A percentile compares a stretch with the other conserved stretches of the same genome.
Conservation (phyloP, 2,888 invertebrate species). For the Cataglyphis albicans region DNA sequence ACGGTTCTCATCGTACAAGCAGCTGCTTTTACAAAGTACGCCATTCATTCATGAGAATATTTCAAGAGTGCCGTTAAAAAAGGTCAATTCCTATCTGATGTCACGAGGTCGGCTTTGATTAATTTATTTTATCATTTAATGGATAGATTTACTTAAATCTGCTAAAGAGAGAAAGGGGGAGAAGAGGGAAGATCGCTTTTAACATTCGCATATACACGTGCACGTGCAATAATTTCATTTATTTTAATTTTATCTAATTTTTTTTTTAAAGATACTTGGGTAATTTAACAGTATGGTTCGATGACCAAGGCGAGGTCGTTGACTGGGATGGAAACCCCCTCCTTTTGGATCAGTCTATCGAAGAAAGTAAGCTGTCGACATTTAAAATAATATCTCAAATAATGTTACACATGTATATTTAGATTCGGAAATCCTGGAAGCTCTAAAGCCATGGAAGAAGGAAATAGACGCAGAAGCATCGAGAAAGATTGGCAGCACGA, state of each 20-base stretch:
- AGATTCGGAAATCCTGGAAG: conserved; percentile 89
- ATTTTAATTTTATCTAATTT: conserved; percentile 18
- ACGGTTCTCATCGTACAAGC: conserved; percentile 91
- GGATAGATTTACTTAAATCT: background rate
- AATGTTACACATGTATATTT: conserved; percentile 59
- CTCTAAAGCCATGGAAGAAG: conserved; percentile 88
- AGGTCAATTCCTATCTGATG: conserved; percentile 37
- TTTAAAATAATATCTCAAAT: background rate
- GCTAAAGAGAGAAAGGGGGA: background rate
- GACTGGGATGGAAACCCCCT: conserved; percentile 92
- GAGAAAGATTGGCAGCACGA: conserved; percentile 88
- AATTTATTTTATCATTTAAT: conserved; percentile 20
- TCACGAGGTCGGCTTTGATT: background rate
- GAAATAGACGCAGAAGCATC: conserved; percentile 87
- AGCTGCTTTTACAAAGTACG: conserved; percentile 89
- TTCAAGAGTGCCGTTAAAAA: conserved; percentile 26
- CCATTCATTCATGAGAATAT: background rate
- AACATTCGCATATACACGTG: background rate
- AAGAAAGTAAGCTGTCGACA: conserved; percentile 87
- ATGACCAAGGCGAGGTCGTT: conserved; percentile 89
- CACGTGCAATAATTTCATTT: background rate
- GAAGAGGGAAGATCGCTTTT: background rate
- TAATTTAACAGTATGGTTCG: conserved; percentile 90
- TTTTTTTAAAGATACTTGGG: conserved; percentile 90
- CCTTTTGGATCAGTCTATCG: conserved; percentile 88